phyloP scores from a whole-genome alignment of 37 sponge, comb jelly and placozoan genomes.

The Oopsacas minuta region DNA sequence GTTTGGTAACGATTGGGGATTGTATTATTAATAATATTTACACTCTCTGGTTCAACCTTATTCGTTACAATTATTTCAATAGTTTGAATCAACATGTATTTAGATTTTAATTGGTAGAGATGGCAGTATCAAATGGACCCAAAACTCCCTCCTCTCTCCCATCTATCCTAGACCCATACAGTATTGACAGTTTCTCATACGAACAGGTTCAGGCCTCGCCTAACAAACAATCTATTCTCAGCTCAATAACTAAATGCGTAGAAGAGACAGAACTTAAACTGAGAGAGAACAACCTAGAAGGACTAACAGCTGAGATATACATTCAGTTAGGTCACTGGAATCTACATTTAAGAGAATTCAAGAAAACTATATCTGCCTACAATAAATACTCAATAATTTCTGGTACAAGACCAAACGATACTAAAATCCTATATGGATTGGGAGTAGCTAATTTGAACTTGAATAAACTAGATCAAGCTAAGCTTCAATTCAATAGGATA shows the following conservation, averaged over 20 bases:
- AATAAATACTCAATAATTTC: background rate
- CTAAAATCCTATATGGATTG: background rate
- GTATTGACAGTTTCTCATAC: constrained; percentile 4
- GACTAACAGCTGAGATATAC: background rate
- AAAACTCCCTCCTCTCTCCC: background rate
- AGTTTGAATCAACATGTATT: too few species aligned
- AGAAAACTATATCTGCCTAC: background rate
- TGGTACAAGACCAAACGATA: background rate
- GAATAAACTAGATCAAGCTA: background rate
- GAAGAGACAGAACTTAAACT: background rate
- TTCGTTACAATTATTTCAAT: too few species aligned
- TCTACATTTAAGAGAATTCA: background rate
- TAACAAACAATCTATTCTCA: background rate
- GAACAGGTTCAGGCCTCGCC: background rate
- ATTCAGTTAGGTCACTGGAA: constrained; percentile 6
- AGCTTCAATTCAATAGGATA: background rate
- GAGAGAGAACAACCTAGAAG: background rate
- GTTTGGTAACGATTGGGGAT: too few species aligned
- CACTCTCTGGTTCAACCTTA: too few species aligned
- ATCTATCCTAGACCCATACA: background rate
- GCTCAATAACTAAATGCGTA: background rate
- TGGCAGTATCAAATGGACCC: background rate
- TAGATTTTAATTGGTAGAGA: too few species aligned
- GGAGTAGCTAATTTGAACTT: background rate
- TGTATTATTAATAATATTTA: too few species aligned